A percentile compares a stretch with the other conserved stretches of the same genome.
Evolutionary conservation across 1,140 invertebrate species (phyloP).

Genomic region (Holcopasites calliopsidis): DNA sequence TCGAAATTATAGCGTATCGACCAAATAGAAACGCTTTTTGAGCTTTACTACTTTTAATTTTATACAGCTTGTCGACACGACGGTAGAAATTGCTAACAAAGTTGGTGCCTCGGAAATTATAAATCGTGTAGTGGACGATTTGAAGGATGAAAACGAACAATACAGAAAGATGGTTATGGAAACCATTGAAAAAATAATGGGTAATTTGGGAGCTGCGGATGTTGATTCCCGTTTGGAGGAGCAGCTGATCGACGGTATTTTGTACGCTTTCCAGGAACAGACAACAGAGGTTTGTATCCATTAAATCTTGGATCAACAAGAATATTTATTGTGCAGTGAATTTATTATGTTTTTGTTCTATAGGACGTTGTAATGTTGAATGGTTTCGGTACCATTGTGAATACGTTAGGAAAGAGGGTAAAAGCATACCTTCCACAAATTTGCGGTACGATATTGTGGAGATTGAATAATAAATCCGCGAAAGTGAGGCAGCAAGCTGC

Average conservation of each 20-base stretch:
- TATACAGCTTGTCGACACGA: constrained; percentile 96
- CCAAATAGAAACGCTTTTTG: constrained; percentile 13
- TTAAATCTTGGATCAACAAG: constrained; percentile 14
- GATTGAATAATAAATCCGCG: constrained; percentile 99
- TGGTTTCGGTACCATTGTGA: constrained; percentile 99
- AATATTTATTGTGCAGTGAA: too few species aligned
- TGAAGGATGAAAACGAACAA: constrained; percentile 99
- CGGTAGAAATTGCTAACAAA: constrained; percentile 99
- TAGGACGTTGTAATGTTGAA: constrained; percentile 99
- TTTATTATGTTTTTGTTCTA: constrained; percentile 47
- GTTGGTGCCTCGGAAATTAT: constrained; percentile 99
- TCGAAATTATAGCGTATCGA: not conserved
- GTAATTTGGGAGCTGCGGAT: constrained; percentile 97
- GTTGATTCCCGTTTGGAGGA: constrained; percentile 99
- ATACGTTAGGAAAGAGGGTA: constrained; percentile 97
- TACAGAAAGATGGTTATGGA: constrained; percentile 99
- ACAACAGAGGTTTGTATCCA: constrained; percentile 91
- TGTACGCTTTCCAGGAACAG: constrained; percentile 99
- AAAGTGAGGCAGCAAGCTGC: constrained; percentile 99
- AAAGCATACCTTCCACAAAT: constrained; percentile 99
- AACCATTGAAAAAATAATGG: constrained; percentile 99
- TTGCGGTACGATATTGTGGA: constrained; percentile 99
- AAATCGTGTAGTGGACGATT: constrained; percentile 98
- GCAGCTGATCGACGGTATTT: constrained; percentile 99
- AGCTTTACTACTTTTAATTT: constrained; percentile 16